phyloP scores from a whole-genome alignment of 2,797 vertebrate genomes.

The Geotrypetes seraphini region DNA sequence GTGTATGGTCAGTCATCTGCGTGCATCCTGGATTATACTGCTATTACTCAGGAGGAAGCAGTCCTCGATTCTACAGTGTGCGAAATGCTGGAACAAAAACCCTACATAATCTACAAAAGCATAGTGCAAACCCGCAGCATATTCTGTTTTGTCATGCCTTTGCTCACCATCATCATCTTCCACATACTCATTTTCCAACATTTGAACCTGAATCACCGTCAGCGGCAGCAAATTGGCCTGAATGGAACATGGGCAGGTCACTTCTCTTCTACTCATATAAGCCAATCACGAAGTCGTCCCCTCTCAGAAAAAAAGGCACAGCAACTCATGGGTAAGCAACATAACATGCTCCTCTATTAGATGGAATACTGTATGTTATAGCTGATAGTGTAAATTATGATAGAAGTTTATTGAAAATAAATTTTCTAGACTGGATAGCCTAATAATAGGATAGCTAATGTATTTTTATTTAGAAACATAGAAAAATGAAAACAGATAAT shows the following conservation, averaged over 20 bases:
- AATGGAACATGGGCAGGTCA: constrained; percentile 18
- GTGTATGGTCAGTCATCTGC: constrained; percentile 53
- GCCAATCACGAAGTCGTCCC: constrained; percentile 43
- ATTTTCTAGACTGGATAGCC: too few relatives aligned
- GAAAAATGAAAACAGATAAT: too few relatives aligned
- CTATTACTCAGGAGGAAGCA: constrained; percentile 37
- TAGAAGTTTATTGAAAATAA: too few relatives aligned
- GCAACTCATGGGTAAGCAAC: constrained; percentile 57
- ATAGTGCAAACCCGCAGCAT: constrained; percentile 48
- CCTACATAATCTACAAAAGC: constrained; percentile 51
- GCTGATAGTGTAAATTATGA: too few relatives aligned
- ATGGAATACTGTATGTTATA: too few relatives aligned
- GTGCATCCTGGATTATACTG: constrained; percentile 59
- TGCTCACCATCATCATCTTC: constrained; percentile 50
- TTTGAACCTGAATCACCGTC: constrained; percentile 44
- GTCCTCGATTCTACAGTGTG: constrained; percentile 60
- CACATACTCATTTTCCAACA: constrained; percentile 56
- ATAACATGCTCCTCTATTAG: too few relatives aligned
- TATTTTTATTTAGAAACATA: too few relatives aligned
- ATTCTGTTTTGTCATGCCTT: constrained; percentile 59
- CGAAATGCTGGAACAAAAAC: constrained; percentile 61
- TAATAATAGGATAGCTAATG: too few relatives aligned
- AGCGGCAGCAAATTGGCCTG: constrained; percentile 56
- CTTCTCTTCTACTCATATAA: constrained; percentile 17
- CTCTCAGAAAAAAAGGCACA: constrained; percentile 56